These are phyloP conservation scores for Tachina grossa DNA, from an alignment of 2,888 invertebrate species.

Conservation along the genomic window DNA sequence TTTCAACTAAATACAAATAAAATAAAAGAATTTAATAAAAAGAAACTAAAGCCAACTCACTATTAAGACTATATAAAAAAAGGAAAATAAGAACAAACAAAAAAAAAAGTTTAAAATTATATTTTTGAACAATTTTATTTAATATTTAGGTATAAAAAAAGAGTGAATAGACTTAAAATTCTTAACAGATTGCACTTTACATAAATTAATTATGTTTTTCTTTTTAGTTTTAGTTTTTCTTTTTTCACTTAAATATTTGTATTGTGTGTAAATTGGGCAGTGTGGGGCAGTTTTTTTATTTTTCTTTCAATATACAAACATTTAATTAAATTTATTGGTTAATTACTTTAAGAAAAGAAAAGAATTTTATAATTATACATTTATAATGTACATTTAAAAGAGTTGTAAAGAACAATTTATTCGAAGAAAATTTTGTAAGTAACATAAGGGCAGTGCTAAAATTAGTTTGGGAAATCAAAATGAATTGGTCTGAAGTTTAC, in stretches of 20 bases:
- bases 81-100: constrained; percentile 44
- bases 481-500: constrained; percentile 33
- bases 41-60: constrained; percentile 60
- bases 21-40: constrained; percentile 6
- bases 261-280: constrained; percentile 69
- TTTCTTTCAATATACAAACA: constrained; percentile 63
- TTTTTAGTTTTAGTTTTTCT: constrained; percentile 24
- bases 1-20: constrained; percentile 50
- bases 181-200: constrained; percentile 70
- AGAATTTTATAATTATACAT: constrained; percentile 2
- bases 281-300: constrained; percentile 69
- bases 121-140: constrained; percentile 62
- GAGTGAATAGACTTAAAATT: constrained; percentile 57
- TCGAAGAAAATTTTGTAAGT: constrained; percentile 58
- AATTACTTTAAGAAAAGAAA: constrained; percentile 50
- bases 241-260: constrained; percentile 51
- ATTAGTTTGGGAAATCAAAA: constrained; percentile 39
- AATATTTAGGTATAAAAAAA: constrained; percentile 44
- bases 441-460: constrained; percentile 64
- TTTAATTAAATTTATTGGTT: constrained; percentile 55
- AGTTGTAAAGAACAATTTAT: constrained; percentile 44
- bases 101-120: constrained; percentile 47
- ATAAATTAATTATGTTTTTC: constrained; percentile 57
- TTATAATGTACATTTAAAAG: constrained; percentile 7
- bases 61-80: constrained; percentile 45